Percentiles rank a stretch among this genome's conserved stretches.
phyloP scores from a whole-genome alignment of 2,888 invertebrate genomes.

The Coleophora flavipennella region DNA sequence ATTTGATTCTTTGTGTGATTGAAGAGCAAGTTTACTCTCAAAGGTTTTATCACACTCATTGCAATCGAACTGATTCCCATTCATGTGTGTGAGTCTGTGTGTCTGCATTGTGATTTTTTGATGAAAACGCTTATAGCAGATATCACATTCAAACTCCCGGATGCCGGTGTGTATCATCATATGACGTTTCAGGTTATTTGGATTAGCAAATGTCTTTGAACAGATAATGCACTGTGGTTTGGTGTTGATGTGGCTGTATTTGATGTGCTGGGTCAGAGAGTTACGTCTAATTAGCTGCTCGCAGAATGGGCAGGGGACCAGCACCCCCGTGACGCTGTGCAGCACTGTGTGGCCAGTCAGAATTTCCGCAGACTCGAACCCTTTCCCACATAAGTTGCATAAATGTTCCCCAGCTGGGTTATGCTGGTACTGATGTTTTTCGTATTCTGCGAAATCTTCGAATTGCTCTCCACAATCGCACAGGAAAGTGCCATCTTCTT shows the following conservation, averaged over 20 bases:
- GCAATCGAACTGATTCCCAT: slow-evolving; percentile 47
- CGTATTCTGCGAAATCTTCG: slow-evolving; percentile 50
- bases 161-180: slow-evolving; percentile 63
- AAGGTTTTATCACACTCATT: slow-evolving; percentile 49
- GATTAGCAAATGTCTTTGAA: slow-evolving; percentile 61
- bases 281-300: slow-evolving; percentile 49
- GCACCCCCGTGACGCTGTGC: slow-evolving; percentile 40
- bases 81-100: slow-evolving; percentile 54
- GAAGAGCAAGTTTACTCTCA: slow-evolving; percentile 32
- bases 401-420: slow-evolving; percentile 49
- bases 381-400: slow-evolving; percentile 60
- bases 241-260: slow-evolving; percentile 55
- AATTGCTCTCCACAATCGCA: slow-evolving; percentile 63
- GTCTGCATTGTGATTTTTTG: slow-evolving; percentile 68
- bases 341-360: slow-evolving; percentile 59
- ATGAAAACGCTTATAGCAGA: slow-evolving; percentile 58
- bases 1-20: slow-evolving; percentile 37
- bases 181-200: slow-evolving; percentile 63
- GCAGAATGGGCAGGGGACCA: slow-evolving; percentile 58
- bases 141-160: slow-evolving; percentile 60
- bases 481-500: slow-evolving; percentile 53
- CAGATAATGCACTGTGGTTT: slow-evolving; percentile 57
- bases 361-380: slow-evolving; percentile 59
- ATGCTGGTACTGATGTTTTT: slow-evolving; percentile 55
- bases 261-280: slow-evolving; percentile 59